phyloP scores from a whole-genome alignment of 1,140 invertebrate species.

The Telenomus remus region DNA sequence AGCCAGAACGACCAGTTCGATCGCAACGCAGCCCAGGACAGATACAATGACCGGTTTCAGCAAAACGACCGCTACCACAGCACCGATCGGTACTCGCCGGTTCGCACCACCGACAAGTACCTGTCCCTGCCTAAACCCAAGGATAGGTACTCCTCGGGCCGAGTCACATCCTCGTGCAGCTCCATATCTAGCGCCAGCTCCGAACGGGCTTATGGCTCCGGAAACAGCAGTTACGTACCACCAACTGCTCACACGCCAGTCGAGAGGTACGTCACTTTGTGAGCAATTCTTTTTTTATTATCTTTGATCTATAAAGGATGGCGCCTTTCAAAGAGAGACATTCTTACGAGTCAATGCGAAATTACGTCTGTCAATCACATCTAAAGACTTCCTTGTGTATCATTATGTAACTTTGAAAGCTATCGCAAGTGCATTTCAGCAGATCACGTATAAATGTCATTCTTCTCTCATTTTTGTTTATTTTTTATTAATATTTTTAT shows the following conservation, averaged over 20 bases:
- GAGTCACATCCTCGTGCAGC: slow-evolving; percentile 70
- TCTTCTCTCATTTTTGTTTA: no score
- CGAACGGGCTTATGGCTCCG: slow-evolving; percentile 62
- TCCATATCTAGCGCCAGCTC: slow-evolving; percentile 60
- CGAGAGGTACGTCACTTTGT: slow-evolving; percentile 73
- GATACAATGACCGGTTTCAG: slow-evolving; percentile 60
- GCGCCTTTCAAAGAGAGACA: no score
- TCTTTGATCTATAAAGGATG: no score
- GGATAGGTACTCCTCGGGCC: slow-evolving; percentile 66
- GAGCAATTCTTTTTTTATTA: no score
- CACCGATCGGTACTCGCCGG: slow-evolving; percentile 66
- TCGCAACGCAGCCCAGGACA: slow-evolving; percentile 57
- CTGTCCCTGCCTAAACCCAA: slow-evolving; percentile 75
- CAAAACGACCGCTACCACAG: slow-evolving; percentile 3
- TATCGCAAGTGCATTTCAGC: no score
- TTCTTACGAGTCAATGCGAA: no score
- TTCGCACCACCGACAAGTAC: slow-evolving; percentile 67
- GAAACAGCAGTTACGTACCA: slow-evolving; percentile 76
- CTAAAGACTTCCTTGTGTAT: no score
- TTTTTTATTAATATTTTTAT: no score
- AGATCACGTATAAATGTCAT: no score
- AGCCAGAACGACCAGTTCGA: slow-evolving; percentile 54
- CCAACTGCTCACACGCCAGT: slow-evolving; percentile 82
- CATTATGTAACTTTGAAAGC: no score
- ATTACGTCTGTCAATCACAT: no score